A percentile compares a stretch with the other conserved stretches of the same genome.
phyloP scores from a whole-genome alignment of 2,888 invertebrate species.

The Nomada lathburiana region DNA sequence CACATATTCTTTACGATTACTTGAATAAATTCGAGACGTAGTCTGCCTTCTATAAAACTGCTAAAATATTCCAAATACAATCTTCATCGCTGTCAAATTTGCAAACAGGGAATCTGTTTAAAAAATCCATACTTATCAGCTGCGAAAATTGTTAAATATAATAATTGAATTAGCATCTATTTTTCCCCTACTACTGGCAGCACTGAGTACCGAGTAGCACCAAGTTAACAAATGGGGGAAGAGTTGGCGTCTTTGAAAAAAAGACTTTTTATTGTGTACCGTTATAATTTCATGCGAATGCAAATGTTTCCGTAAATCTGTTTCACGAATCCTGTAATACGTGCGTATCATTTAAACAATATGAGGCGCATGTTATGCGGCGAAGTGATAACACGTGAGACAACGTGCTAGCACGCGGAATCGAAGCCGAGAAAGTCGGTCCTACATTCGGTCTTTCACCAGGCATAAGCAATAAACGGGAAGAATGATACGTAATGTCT shows the following conservation, averaged over 20 bases:
- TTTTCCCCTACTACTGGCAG: no score
- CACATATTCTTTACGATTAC: no score
- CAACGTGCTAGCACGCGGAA: conserved; percentile 44
- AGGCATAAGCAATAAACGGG: conserved; percentile 15
- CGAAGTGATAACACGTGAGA: conserved; percentile 34
- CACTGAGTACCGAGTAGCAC: conserved; percentile 22
- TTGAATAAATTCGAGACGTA: no score
- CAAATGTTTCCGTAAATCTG: conserved; percentile 22
- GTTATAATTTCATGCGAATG: conserved; percentile 28
- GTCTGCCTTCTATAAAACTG: no score
- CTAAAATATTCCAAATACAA: no score
- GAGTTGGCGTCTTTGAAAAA: conserved; percentile 24
- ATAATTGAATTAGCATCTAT: no score
- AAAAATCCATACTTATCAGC: no score
- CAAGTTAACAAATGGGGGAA: conserved; percentile 24
- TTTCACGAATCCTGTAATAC: conserved; percentile 12
- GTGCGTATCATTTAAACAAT: conserved; percentile 26
- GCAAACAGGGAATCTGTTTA: no score
- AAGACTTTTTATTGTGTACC: conserved; percentile 24
- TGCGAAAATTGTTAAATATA: no score
- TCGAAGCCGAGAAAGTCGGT: conserved; percentile 33
- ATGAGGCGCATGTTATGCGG: conserved; percentile 29
- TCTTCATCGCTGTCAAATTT: no score
- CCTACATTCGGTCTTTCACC: conserved; percentile 18
- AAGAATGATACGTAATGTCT: conserved; percentile 53